phyloP scores from a whole-genome alignment of 2,797 vertebrate genomes.

The Falco biarmicus region DNA sequence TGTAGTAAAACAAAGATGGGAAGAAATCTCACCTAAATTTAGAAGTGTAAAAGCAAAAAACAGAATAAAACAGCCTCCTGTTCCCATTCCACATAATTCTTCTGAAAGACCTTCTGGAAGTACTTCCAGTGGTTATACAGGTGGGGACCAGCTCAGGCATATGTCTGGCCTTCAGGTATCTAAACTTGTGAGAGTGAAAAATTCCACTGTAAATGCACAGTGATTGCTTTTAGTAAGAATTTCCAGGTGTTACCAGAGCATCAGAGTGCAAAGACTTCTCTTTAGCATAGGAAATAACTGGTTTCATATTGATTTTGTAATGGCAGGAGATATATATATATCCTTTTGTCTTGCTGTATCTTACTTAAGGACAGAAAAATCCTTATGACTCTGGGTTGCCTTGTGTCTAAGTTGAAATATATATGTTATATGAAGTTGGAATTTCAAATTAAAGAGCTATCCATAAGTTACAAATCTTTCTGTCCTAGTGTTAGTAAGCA shows the following conservation, averaged over 20 bases:
- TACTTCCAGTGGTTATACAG: background rate
- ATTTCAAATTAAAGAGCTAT: background rate
- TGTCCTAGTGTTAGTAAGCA: background rate
- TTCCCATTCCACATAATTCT: background rate
- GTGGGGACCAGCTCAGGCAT: background rate
- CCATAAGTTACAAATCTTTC: background rate
- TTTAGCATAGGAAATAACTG: background rate
- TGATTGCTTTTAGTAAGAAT: background rate
- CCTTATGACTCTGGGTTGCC: background rate
- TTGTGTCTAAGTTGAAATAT: background rate
- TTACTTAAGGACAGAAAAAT: background rate
- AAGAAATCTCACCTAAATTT: background rate
- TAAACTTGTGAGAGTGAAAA: background rate
- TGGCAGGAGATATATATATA: background rate
- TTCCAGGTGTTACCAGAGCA: background rate
- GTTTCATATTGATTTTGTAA: background rate
- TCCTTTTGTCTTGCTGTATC: background rate
- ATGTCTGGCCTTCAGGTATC: background rate
- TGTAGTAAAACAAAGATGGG: background rate
- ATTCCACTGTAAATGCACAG: background rate
- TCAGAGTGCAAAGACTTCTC: background rate
- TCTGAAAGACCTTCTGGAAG: background rate
- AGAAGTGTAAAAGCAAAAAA: background rate
- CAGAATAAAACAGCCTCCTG: background rate
- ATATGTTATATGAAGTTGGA: background rate